These are phyloP conservation scores for Caenorhabditis auriculariae DNA, from an alignment of 2,888 invertebrate genomes.

Conservation along the genomic window DNA sequence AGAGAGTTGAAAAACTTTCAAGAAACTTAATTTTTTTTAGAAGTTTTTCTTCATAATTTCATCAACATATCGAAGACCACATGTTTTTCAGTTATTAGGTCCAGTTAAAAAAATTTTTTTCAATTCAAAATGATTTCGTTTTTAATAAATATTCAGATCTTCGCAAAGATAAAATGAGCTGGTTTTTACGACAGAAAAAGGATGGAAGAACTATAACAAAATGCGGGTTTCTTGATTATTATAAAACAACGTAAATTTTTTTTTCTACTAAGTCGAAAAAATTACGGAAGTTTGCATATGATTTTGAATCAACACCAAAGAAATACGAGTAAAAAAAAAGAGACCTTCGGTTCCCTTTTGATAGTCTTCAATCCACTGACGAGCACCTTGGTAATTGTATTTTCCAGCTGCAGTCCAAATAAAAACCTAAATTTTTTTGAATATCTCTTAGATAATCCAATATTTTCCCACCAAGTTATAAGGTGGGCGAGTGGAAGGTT, in stretches of 20 bases:
- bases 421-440: slow-evolving; percentile 71
- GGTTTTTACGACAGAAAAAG: too few species aligned
- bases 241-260: too few species aligned
- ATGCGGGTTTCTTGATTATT: too few species aligned
- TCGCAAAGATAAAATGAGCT: too few species aligned
- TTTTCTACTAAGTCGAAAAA: slow-evolving; percentile 4
- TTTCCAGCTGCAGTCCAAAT: slow-evolving; percentile 87
- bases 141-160: too few species aligned
- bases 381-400: slow-evolving; percentile 89
- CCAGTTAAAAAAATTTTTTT: too few species aligned
- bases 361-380: slow-evolving; percentile 92
- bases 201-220: too few species aligned
- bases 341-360: slow-evolving; percentile 72
- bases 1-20: not conserved
- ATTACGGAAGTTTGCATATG: slow-evolving; percentile 19
- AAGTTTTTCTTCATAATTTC: slow-evolving; percentile 4
- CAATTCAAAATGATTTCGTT: too few species aligned
- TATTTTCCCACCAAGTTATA: slow-evolving; percentile 46
- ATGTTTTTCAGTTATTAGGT: too few species aligned
- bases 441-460: not conserved
- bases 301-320: too few species aligned
- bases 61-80: too few species aligned
- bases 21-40: not conserved
- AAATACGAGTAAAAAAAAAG: too few species aligned
- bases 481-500: slow-evolving; percentile 44